Evolutionary conservation across 2,888 invertebrate genomes (phyloP), one percentile per base, ranked within the genome.

Genomic region (Tryphoninae sp.): DNA sequence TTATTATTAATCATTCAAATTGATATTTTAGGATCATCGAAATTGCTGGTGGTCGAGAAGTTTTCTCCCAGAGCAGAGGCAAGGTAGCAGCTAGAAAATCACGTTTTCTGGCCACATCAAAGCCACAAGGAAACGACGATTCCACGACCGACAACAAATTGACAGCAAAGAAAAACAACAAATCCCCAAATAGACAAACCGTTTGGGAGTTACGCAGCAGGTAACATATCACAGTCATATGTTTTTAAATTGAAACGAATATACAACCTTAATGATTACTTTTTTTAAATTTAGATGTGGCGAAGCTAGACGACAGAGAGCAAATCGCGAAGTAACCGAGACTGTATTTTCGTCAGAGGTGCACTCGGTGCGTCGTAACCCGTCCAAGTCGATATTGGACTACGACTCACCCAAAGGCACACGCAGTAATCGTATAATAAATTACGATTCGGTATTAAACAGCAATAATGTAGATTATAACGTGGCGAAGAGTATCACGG

Each of bases 21-120:
- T 16, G 8, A 1, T 58, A 72, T 74, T 82, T 49, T 88, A 94
- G 94, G 91, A 96, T 96, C 91, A 95, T 95, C 89, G 95, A 95
- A 92, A 95, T 95, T 88, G 97, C 97, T 75, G 97, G 97, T 86
- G 97, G 97, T 81, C 94, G 96, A 80, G 97, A 97, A 92, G 94
- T 97, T 83, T 96, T 96, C 92, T 96, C 96, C 55, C 96, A 96
- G 92, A 96, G 96, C 91, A 93, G 96, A 88, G 95, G 95, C 89
- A 96, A 96, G 92, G 92, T 91, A 67, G 96, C 96, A 72, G 94
- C 95, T 72, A 94, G 96, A 86, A 96, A 96, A 92, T 93, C 95
- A 85, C 93, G 96, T 55, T 95, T 93, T 84, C 91, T 92, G 13
- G 88, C 91, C 58, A 90, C 91, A 26, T 90, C 91, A n/a, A 91